Evolutionary conservation across 2,888 invertebrate genomes (phyloP), one percentile per base, ranked within the genome.

Genomic region (Ornithoptera alexandrae): DNA sequence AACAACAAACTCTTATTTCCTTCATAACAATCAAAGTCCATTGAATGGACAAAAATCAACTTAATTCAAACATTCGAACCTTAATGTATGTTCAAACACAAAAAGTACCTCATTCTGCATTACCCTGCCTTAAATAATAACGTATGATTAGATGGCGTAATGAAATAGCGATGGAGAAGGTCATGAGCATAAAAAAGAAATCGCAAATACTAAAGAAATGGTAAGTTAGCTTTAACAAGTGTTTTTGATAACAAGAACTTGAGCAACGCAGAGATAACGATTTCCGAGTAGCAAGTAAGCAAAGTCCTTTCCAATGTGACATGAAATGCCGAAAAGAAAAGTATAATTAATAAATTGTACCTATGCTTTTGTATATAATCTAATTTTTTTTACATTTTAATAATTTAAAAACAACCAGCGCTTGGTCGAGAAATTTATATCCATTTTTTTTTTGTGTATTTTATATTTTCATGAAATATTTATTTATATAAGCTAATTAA

Each of bases 321-420:
- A 86, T 85, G 84, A 89, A 89, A 91, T 89, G 89, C 89, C 91
- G 87, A 90, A 91, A 89, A 86, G 88, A 91, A 92, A 91, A 92
- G 90, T 91, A 92, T 89, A 90, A 89, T 91, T 90, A 84, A 92
- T 92, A 92, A 92, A 92, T 92, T 92, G 92, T 92, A 92, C 92
- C 92, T 92, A 92, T 91, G 91, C 46, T 86, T 91, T 92, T 90
- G 89, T 91, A 90, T 92, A 92, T 90, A 92, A 83, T 86, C 92
- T 92, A 92, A 88, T 91, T 92, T 92, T 92, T 92, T 92, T 92
- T 92, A 92, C 90, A 91, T 92, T 92, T 92, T 92, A 92, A 92
- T 92, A 92, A 92, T 92, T 92, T 92, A 92, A 92, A 90, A 91
- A 92, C 92, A 92, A 92, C 92, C 92, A 92, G 89, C 89, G 89